These are phyloP conservation scores for Mesorhabditis belari DNA, from an alignment of 2,888 invertebrate genomes.

Conservation along the genomic window DNA sequence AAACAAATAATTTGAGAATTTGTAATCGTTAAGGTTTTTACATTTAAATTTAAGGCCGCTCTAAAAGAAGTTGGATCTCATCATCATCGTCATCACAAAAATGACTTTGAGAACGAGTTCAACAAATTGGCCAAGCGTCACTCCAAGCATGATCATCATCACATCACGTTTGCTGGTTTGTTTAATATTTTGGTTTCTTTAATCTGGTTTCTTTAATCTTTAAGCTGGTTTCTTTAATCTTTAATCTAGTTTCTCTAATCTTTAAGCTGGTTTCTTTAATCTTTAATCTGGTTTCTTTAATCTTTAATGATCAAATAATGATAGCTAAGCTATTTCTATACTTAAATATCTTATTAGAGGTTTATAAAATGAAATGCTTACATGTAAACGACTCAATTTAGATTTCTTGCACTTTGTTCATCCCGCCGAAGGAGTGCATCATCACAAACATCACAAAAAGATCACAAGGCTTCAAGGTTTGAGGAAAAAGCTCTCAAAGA, in stretches of 20 bases:
- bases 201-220: too few relatives aligned
- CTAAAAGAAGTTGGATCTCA: background rate
- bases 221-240: too few relatives aligned
- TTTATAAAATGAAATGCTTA: too few relatives aligned
- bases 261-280: too few relatives aligned
- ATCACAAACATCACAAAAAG: background rate
- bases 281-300: too few relatives aligned
- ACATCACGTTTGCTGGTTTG: background rate
- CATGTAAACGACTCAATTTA: background rate
- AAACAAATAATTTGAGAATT: background rate
- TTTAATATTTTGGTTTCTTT: too few relatives aligned
- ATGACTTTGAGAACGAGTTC: background rate
- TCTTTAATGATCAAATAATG: too few relatives aligned
- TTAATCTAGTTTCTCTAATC: too few relatives aligned
- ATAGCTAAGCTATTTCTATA: too few relatives aligned
- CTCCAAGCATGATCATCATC: constrained; percentile 1
- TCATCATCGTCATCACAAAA: background rate
- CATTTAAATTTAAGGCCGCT: background rate
- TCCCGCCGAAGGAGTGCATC: background rate
- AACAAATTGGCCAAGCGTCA: constrained; percentile 1
- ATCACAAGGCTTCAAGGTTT: background rate
- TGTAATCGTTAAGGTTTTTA: background rate
- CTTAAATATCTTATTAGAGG: too few relatives aligned
- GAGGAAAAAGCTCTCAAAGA: too few relatives aligned
- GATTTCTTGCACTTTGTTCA: background rate